Conservation (phyloP, 2,113 vertebrate genomes). For the Felis chaus region DNA sequence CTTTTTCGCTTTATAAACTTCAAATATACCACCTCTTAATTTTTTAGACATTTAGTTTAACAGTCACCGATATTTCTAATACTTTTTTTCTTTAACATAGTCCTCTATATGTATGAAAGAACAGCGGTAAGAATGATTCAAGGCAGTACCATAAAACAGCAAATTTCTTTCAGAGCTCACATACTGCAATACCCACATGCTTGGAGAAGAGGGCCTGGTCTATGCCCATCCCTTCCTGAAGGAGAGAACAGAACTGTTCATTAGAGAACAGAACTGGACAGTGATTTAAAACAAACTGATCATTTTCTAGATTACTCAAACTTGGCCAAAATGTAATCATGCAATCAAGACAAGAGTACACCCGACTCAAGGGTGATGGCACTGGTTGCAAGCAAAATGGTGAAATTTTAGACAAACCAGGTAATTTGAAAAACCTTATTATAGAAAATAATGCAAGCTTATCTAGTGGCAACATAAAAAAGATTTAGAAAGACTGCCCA, state of each 20-base stretch:
- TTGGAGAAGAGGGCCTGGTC: neutral
- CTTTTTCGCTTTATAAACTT: constrained; percentile 17
- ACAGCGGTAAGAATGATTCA: neutral
- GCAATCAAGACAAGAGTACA: neutral
- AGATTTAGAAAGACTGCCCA: neutral
- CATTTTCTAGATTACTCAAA: neutral
- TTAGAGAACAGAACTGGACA: neutral
- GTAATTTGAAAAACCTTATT: neutral
- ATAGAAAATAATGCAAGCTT: neutral
- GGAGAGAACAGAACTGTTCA: neutral
- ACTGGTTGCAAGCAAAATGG: neutral
- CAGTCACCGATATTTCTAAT: neutral
- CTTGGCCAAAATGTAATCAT: neutral
- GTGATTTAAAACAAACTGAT: neutral
- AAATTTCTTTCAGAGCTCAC: constrained; percentile 16
- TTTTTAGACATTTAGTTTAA: constrained; percentile 49
- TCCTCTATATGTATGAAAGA: constrained; percentile 33
- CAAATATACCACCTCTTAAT: neutral
- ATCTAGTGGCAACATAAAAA: neutral
- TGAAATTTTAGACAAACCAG: constrained; percentile 19
- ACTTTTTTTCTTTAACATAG: constrained; percentile 32
- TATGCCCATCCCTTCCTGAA: neutral
- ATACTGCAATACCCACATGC: neutral
- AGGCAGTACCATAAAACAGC: neutral
- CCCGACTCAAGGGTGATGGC: neutral